Base-by-base conservation (phyloP, 2,797 vertebrate species). In the Molossus molossus region DNA sequence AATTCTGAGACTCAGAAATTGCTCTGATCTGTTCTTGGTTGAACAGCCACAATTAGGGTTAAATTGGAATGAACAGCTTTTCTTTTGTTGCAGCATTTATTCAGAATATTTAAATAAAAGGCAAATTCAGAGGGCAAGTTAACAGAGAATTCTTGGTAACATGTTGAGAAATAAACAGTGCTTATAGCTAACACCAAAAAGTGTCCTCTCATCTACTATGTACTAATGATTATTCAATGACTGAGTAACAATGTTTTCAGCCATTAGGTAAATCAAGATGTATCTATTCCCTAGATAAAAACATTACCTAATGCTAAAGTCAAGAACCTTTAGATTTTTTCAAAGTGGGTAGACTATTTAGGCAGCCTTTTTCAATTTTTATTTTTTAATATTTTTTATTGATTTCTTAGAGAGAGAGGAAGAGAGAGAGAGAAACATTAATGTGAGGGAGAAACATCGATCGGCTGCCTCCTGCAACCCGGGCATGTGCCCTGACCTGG, bases 31-130 rank as follows among this genome's bases (percentile, higher is more conserved):
- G 23, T 55, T 75, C 53, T 75, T 72, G 15, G 21, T 45, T 73
- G 21, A 64, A 69, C 4, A 93, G 40, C 21, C 3, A 25, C 6
- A 8, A 27, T 69, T 6, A 79, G n/a, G 17, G 10, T 67, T 91
- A 85, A 85, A 18, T 23, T 40, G 33, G 79, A 75, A 80, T 53
- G 23, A 91, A 40, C 0, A 89, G 17, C 6, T 53, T 84, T 82
- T 27, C 17, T 53, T 94, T 79, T 60, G 25, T 57, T 29, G 13
- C 23, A 88, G 3, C 9, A 9, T 92, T 94, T 88, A 23, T 69
- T 70, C 15, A 33, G 67, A n/a, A 29, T 70, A 94, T 89, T 85
- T 91, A 92, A 88, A 70, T 75, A 76, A 83, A 82, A 91, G 17
- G 21, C 5, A 64, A 69, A 60, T 77, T 55, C n/a, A 55, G 48